Evolutionary conservation across 2,888 invertebrate genomes (phyloP), one percentile per base, ranked within the genome.

Genomic region (Lissonota sp.): DNA sequence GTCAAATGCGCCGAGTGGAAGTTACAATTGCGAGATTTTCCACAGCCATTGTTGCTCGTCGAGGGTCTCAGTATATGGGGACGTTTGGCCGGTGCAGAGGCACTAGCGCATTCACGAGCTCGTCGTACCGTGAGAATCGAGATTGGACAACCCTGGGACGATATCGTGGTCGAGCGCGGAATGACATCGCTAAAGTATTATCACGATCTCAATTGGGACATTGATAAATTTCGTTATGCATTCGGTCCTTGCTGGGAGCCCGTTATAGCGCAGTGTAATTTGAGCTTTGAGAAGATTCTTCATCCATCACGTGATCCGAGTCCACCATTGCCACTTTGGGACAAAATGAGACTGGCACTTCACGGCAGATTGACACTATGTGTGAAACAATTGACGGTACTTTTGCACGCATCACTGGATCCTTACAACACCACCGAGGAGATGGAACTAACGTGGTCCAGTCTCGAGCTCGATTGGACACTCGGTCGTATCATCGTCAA

Each of bases 181-280:
- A 98, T 99, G 97, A 97, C 98, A 66, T 96, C 99, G 0, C 94
- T 99, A 55, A 99, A 99, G 93, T 99, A 98, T 94, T 99, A 98
- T 93, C 98, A 99, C 93, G 99, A 99, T 93, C 95, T 99, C 77
- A 98, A 98, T 92, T 98, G 98, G 93, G 98, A 98, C 92, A 95
- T 98, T 87, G 96, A 97, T 70, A 96, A 96, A 85, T 97, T 96
- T 49, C 96, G 97, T 90, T 97, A 98, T 91, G 98, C 99, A 0
- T 99, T 99, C 91, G 99, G 99, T 0, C 99, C 99, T 0, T 99
- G 99, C 92, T 99, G 99, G 99, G 99, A 99, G 90, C 99, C 99
- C 0, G 98, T 98, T 12, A 96, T 98, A 75, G 97, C 98, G 0
- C 97, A 98, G 89, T 97, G 97, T 93, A 97, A 97, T 90, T 93